phyloP scores from a whole-genome alignment of 2,113 vertebrate genomes.

The Tringa solitaria region DNA sequence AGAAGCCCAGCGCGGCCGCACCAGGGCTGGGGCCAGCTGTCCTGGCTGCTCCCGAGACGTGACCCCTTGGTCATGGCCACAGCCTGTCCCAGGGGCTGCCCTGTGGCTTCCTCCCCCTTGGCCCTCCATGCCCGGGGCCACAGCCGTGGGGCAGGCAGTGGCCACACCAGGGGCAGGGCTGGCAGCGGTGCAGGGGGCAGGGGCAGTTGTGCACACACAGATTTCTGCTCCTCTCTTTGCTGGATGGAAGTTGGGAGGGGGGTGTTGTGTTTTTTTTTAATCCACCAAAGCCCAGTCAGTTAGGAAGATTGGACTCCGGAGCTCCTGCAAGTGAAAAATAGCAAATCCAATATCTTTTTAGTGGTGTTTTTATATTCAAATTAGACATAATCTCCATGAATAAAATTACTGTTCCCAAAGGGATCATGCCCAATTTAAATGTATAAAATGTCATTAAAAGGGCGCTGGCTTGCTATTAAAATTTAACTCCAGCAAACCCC shows the following conservation, averaged over 20 bases:
- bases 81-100: rapidly evolving
- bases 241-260: background rate
- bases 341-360: conserved; percentile 61
- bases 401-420: conserved; percentile 72
- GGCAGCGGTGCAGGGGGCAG: rapidly evolving
- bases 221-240: rapidly evolving
- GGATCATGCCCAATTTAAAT: conserved; percentile 67
- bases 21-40: rapidly evolving
- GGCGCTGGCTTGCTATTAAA: conserved; percentile 45
- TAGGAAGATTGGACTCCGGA: background rate
- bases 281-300: background rate
- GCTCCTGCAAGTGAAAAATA: conserved; percentile 49
- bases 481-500: conserved; percentile 58
- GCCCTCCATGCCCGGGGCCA: rapidly evolving
- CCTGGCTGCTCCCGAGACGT: rapidly evolving
- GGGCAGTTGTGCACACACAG: rapidly evolving
- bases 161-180: too few relatives aligned
- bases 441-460: conserved; percentile 61
- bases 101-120: rapidly evolving
- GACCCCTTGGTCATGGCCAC: rapidly evolving
- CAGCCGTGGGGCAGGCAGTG: background rate
- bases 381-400: conserved; percentile 70
- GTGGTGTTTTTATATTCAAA: conserved; percentile 71
- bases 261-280: background rate
- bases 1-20: rapidly evolving